Conservation (phyloP, 2,888 invertebrate species). For the Volucella inanis region DNA sequence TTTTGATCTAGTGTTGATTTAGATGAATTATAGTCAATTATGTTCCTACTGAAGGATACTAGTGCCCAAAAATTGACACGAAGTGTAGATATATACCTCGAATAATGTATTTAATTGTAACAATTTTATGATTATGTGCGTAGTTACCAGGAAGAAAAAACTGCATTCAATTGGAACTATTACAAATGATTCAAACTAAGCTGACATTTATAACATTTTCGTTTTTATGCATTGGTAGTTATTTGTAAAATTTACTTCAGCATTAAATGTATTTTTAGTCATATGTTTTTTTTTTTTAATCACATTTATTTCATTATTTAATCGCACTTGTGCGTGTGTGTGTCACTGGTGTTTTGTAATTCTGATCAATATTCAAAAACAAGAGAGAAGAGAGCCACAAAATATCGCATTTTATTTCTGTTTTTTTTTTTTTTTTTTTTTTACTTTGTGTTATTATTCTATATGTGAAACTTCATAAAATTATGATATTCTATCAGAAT, state of each 20-base stretch:
- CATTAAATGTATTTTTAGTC: not conserved
- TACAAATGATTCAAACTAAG: conserved; percentile 44
- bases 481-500: conserved; percentile 36
- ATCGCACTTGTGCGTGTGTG: conserved; percentile 49
- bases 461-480: conserved; percentile 39
- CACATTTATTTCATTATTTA: conserved; percentile 38
- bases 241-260: not conserved
- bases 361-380: conserved; percentile 66
- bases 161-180: no score
- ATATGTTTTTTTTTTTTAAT: not conserved
- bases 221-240: not conserved
- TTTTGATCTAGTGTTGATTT: no score
- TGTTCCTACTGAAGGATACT: no score
- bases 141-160: no score
- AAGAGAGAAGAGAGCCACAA: conserved; percentile 51
- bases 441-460: conserved; percentile 29
- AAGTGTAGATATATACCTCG: no score
- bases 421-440: conserved; percentile 34
- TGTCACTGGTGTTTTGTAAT: conserved; percentile 52
- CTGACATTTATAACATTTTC: not conserved
- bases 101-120: no score
- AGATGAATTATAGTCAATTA: no score
- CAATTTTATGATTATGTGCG: no score
- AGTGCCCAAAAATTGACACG: no score
- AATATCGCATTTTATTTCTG: conserved; percentile 45